phyloP scores from a whole-genome alignment of 2,888 invertebrate species.

The Hyppa rectilinea region DNA sequence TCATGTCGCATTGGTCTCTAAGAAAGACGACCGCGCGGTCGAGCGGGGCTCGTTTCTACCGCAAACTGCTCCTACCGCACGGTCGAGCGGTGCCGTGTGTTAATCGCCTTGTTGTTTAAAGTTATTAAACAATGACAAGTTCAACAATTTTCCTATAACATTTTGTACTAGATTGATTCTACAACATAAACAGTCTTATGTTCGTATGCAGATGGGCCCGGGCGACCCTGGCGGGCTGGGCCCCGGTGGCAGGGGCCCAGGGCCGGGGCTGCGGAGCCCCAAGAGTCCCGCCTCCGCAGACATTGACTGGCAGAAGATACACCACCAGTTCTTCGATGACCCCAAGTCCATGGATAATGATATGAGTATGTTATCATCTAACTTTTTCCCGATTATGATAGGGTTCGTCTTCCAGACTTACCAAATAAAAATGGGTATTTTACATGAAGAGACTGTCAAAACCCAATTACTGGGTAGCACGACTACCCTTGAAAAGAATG shows the following conservation, averaged over 20 bases:
- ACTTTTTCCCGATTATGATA: neutral
- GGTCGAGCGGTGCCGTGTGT: too few species aligned
- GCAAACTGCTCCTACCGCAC: too few species aligned
- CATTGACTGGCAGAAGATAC: constrained; percentile 97
- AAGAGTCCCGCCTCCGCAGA: constrained; percentile 90
- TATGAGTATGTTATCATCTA: constrained; percentile 74
- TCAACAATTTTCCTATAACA: too few species aligned
- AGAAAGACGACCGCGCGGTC: too few species aligned
- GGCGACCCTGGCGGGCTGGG: constrained; percentile 87
- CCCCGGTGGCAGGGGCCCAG: constrained; percentile 73
- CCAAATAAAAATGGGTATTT: neutral
- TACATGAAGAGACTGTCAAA: neutral
- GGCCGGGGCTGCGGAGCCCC: constrained; percentile 82
- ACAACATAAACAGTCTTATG: constrained; percentile 51
- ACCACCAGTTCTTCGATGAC: constrained; percentile 96
- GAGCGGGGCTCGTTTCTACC: too few species aligned
- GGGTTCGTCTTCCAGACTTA: neutral
- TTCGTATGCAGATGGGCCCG: constrained; percentile 83
- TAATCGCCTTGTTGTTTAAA: too few species aligned
- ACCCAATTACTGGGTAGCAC: neutral
- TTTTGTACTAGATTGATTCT: constrained; percentile 37
- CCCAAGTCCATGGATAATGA: constrained; percentile 91
- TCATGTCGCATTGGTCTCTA: too few species aligned
- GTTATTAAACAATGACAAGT: too few species aligned
- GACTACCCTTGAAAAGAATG: neutral